Base-by-base conservation (phyloP, 2,888 invertebrate species). In the Archips crataeganus region DNA sequence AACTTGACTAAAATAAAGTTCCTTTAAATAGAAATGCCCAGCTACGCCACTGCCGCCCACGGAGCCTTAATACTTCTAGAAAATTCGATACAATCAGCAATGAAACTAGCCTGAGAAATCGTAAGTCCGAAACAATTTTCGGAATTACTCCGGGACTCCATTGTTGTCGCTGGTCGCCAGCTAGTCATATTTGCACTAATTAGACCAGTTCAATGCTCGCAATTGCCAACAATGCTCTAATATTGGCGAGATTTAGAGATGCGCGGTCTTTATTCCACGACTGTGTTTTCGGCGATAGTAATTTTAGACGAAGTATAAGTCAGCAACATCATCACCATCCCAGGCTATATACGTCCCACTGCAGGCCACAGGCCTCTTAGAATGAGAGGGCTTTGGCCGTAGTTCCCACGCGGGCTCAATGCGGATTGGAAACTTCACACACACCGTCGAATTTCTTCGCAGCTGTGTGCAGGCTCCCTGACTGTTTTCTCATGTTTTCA, bases 151-250 rank as follows among this genome's bases (percentile, higher is more conserved):
- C 36, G 8, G 23, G 2, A n/a, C 8, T n/a, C 36, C 57, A 61
- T 61, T 60, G 39, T 64, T 51, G 39, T 60, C 47, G 54, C 42
- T 39, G 13, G 42, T 10, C 15, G 42, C 71, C 42, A 59, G 54
- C 70, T 61, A 62, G 5, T 45, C 76, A 76, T 79, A 79, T 82
- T 78, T 78, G 79, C 73, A 77, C 77, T 80, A 82, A 83, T 83
- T 83, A 81, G 75, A 59, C 51, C 69, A 75, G 79, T 79, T 78
- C 79, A 79, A 78, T 82, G 79, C 79, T 70, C 66, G 71, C 63
- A 8, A 15, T 65, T 10, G 15, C 34, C 51, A 65, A 39, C 36
- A 51, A 65, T 64, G 32, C n/a, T 49, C 34, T 34, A 51, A 36
- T 36, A 51, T 65, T 65, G 45, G 47, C 8, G 8, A 15, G 34